Conservation (phyloP, 2,888 invertebrate species). For the Rambutsinella grinnellia region DNA sequence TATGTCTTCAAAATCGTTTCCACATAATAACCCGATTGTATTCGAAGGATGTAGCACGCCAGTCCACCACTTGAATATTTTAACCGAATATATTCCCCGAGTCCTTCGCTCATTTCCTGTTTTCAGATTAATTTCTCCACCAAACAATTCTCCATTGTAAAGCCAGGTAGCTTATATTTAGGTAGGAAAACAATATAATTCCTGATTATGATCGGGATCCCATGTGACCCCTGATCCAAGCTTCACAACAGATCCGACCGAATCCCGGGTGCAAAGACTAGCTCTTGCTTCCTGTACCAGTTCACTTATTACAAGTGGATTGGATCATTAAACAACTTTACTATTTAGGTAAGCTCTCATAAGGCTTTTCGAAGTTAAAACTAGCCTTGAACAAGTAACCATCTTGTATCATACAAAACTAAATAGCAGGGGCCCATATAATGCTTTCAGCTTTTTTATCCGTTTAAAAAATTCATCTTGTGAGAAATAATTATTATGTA, state of each 20-base stretch:
- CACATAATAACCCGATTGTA: not conserved
- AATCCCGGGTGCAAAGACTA: constrained; percentile 25
- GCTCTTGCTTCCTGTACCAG: not conserved
- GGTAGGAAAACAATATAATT: constrained; percentile 26
- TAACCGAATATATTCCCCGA: constrained; percentile 1
- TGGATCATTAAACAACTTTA: too few species aligned
- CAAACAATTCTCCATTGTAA: too few species aligned
- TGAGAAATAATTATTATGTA: too few species aligned
- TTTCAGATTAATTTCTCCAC: not conserved
- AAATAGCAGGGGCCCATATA: too few species aligned
- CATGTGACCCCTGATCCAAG: constrained; percentile 5
- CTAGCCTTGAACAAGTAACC: not conserved
- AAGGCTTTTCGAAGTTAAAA: not conserved
- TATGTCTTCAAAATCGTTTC: not conserved
- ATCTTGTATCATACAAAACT: too few species aligned
- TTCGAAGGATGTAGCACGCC: not conserved
- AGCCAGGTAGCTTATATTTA: too few species aligned
- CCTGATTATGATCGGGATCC: constrained; percentile 28
- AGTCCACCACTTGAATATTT: not conserved
- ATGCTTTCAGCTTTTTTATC: too few species aligned
- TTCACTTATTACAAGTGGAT: not conserved
- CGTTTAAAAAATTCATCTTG: too few species aligned
- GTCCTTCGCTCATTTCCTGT: constrained; percentile 29
- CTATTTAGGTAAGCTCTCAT: not conserved
- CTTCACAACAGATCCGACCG: constrained; percentile 40